A percentile compares a stretch with the other conserved stretches of the same genome.
These are phyloP conservation scores for Serilophus lunatus DNA, from an alignment of 2,113 vertebrate genomes.

Conservation along the genomic window DNA sequence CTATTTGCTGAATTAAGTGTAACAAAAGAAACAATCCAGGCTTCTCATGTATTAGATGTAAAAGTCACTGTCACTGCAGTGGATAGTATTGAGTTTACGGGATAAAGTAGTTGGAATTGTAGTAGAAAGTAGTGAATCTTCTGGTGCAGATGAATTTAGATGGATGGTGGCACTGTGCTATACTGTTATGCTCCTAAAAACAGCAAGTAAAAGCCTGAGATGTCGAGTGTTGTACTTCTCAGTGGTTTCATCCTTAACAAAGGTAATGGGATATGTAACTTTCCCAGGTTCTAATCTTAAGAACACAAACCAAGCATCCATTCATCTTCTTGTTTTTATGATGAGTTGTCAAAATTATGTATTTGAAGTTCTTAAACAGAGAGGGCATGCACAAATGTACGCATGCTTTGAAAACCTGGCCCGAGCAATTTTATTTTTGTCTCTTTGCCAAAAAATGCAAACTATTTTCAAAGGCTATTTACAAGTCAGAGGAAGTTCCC, in stretches of 20 bases:
- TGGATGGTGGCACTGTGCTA: neutral
- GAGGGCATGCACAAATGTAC: neutral
- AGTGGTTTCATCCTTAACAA: neutral
- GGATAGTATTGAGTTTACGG: neutral
- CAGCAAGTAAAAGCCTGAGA: neutral
- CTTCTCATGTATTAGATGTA: neutral
- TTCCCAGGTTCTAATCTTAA: neutral
- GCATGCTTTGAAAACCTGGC: neutral
- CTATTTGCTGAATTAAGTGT: neutral
- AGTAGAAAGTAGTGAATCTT: neutral
- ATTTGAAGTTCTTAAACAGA: neutral
- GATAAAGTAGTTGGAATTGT: neutral
- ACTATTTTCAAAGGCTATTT: conserved; percentile 57
- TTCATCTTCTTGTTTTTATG: neutral
- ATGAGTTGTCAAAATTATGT: neutral
- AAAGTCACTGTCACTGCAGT: neutral
- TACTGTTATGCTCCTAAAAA: neutral
- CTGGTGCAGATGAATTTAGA: neutral
- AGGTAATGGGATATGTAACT: neutral
- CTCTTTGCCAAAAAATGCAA: conserved; percentile 25
- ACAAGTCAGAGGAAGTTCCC: conserved; percentile 63
- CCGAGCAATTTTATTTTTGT: neutral
- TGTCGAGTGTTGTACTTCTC: neutral
- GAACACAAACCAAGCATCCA: neutral
- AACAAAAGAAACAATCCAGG: neutral